phyloP scores from a whole-genome alignment of 2,113 vertebrate species.

The Dipodomys spectabilis region DNA sequence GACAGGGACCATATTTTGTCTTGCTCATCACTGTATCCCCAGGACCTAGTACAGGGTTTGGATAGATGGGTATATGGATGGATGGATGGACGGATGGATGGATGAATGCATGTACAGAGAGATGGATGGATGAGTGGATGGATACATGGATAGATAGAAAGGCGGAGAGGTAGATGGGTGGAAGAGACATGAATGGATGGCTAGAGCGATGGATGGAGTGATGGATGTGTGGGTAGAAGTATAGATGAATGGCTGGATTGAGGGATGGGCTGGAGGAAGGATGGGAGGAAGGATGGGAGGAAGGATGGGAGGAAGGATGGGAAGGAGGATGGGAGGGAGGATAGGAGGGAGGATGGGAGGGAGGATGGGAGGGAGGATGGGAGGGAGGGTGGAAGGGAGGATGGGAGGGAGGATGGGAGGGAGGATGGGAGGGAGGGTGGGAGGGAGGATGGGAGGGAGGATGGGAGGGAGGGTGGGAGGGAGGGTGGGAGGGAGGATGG shows the following conservation, averaged over 20 bases:
- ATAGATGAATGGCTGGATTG: neutral
- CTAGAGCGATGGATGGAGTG: too few relatives aligned
- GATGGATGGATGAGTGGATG: neutral
- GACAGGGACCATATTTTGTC: neutral
- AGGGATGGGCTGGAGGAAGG: rapidly evolving
- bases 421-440: neutral
- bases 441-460: neutral
- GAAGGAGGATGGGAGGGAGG: neutral
- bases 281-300: neutral
- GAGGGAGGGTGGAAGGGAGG: too few relatives aligned
- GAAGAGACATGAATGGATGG: too few relatives aligned
- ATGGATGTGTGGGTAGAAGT: rapidly evolving
- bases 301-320: rapidly evolving
- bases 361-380: neutral
- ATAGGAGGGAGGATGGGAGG: neutral
- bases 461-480: too few relatives aligned
- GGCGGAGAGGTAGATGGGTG: too few relatives aligned
- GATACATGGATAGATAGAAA: neutral
- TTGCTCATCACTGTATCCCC: neutral
- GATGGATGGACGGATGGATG: neutral
- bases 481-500: rapidly evolving
- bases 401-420: neutral
- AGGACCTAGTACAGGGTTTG: neutral
- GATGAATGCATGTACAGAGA: too few relatives aligned
- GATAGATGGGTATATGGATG: neutral